Base-by-base conservation (phyloP, 2,797 vertebrate species). In the Cossypha dichroa region DNA sequence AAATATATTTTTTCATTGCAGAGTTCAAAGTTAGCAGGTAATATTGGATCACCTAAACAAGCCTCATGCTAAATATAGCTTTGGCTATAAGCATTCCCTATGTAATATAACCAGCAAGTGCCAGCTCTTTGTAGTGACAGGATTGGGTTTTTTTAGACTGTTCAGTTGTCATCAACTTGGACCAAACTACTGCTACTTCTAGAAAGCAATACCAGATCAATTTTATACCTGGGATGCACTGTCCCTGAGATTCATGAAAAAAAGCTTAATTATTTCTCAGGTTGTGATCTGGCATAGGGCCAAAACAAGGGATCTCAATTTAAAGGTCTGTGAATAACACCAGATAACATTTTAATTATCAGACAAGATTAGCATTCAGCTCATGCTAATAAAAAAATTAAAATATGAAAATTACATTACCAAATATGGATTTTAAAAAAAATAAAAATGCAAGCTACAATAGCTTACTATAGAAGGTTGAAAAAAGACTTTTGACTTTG, bases 11-110 rank as follows among this genome's bases (percentile, higher is more conserved):
- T 55, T 85, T 43, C 54, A 45, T 10, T 34, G 36, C 36, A 63
- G 48, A 70, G 55, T 76, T 91, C 60, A 80, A 91, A 85, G 59
- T 40, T 34, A 63, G 45, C 41, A 89, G 67, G 41, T 43, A 83
- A n/a, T 31, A 43, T 14, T 31, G 34, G 68, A 46, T 67, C 33
- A 74, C 41, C 73, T 48, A 67, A 64, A 51, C 18, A 86, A 66
- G 43, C 34, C 33, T 63, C 21, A 19, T 16, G 22, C 40, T 66
- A 82, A 58, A 46, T 66, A 69, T 17, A 72, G 13, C 26, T 87
- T 52, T 55, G 48, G 46, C 55, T 84, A 9, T n/a, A 79, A 80
- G 36, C n/a, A 55, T 26, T 13, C 15, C 7, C 22, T 38, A 4
- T 40, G 31, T 23, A 51, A 62, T 7, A 29, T 9, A 43, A 62